Evolutionary conservation across 2,113 vertebrate species (phyloP).

Genomic region (Poeciliopsis prolifica): DNA sequence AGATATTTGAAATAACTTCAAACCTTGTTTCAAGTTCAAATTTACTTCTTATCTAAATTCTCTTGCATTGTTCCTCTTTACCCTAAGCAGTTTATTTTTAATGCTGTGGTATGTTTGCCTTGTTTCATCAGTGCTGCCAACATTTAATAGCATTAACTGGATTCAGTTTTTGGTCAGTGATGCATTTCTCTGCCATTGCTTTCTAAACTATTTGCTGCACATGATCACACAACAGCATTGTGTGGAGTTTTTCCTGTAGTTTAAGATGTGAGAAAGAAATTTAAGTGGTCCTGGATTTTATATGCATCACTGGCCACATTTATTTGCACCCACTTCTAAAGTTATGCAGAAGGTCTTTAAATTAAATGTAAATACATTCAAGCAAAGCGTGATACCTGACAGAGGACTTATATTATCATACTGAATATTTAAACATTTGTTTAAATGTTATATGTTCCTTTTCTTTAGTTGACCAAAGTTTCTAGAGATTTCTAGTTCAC

Average conservation of each 20-base stretch:
- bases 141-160: slow-evolving; percentile 68
- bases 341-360: background rate
- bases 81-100: slow-evolving; percentile 41
- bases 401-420: no score
- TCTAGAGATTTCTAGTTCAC: no score
- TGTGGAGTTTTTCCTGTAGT: slow-evolving; percentile 9
- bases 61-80: slow-evolving; percentile 33
- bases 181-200: slow-evolving; percentile 56
- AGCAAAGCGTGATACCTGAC: no score
- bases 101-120: slow-evolving; percentile 22
- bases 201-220: slow-evolving; percentile 16
- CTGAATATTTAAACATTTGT: no score
- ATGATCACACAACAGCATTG: slow-evolving; percentile 12
- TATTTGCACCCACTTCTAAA: no score
- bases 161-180: slow-evolving; percentile 64
- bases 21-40: background rate
- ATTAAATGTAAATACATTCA: background rate
- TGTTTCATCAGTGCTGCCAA: slow-evolving; percentile 25
- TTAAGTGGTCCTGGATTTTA: background rate
- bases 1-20: background rate
- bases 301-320: background rate
- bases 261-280: background rate
- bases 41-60: background rate
- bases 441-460: no score
- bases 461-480: no score